A percentile compares a stretch with the other conserved stretches of the same genome.
Conservation (phyloP, 2,113 vertebrate genomes). For the Oncorhynchus gorbuscha region DNA sequence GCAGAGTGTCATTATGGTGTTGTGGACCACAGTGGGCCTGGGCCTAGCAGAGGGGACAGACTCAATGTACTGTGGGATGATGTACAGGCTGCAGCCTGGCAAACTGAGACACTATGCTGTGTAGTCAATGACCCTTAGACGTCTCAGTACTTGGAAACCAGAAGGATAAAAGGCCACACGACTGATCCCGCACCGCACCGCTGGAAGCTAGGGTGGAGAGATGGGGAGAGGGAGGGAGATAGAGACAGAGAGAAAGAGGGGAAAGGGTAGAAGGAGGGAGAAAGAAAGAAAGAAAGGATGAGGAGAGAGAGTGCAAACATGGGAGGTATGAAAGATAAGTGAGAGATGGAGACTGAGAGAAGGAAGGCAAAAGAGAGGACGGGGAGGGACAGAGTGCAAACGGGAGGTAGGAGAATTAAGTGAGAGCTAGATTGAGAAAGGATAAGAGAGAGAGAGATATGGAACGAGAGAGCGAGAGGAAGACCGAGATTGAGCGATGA, state of each 20-base stretch:
- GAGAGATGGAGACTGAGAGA: neutral
- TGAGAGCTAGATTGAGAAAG: neutral
- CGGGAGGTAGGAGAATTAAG: neutral
- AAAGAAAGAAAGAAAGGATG: conserved; percentile 3
- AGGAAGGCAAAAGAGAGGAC: conserved; percentile 21
- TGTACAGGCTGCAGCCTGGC: conserved; percentile 21
- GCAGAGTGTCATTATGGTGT: conserved; percentile 7
- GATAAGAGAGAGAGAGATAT: neutral
- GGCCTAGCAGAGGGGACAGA: conserved; percentile 34
- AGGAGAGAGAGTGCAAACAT: conserved; percentile 11
- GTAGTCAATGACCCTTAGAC: conserved; percentile 72
- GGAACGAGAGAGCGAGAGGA: neutral
- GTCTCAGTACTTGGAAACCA: conserved; percentile 15
- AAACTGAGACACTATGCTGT: conserved; percentile 57
- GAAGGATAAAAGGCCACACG: conserved; percentile 7
- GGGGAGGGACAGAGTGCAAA: neutral
- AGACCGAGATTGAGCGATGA: conserved; percentile 15
- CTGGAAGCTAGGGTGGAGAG: neutral
- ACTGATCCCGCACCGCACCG: conserved; percentile 15
- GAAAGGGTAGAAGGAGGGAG: neutral
- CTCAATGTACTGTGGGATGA: conserved; percentile 66
- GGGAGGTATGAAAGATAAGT: neutral
- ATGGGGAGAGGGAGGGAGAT: neutral
- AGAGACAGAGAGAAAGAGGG: conserved; percentile 1
- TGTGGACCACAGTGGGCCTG: neutral